These are phyloP conservation scores for Parauchenoglanis ngamensis DNA, from an alignment of 2,797 vertebrate species.

Conservation along the genomic window DNA sequence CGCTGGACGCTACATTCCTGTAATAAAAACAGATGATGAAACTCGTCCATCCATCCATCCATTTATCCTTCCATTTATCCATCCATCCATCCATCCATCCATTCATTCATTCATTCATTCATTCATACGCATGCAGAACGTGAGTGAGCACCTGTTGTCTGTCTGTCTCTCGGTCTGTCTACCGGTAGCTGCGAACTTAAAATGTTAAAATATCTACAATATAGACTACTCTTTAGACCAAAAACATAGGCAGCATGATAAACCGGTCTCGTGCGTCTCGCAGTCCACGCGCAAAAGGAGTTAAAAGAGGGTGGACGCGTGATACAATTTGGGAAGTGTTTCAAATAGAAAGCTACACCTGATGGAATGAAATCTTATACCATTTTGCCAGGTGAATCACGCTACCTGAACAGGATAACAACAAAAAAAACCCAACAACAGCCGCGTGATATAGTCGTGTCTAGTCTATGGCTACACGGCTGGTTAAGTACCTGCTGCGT, in stretches of 20 bases:
- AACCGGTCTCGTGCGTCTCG: not conserved
- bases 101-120: not conserved
- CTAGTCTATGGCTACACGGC: not conserved
- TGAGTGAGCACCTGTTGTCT: slow-evolving; percentile 50
- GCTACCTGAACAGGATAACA: not conserved
- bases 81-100: no score
- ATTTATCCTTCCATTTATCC: no score
- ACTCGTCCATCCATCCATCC: not conserved
- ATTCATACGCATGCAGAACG: not conserved
- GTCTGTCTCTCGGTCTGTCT: not conserved
- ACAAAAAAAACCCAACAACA: not conserved
- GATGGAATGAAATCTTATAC: not conserved
- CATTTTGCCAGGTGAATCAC: not conserved
- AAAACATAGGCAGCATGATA: not conserved
- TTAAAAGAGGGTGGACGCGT: not conserved
- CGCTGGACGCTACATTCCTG: not conserved
- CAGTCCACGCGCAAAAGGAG: slow-evolving; percentile 9
- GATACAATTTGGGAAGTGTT: not conserved
- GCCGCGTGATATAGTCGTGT: not conserved
- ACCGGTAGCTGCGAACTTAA: not conserved
- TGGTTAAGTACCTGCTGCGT: slow-evolving; percentile 7
- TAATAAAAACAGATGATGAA: slow-evolving; percentile 9
- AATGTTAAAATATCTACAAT: not conserved
- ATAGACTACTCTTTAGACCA: not conserved
- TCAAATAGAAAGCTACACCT: not conserved